Percentiles rank a stretch among this genome's conserved stretches.
phyloP scores from a whole-genome alignment of 2,888 invertebrate genomes.

The Herminia tarsipennalis region DNA sequence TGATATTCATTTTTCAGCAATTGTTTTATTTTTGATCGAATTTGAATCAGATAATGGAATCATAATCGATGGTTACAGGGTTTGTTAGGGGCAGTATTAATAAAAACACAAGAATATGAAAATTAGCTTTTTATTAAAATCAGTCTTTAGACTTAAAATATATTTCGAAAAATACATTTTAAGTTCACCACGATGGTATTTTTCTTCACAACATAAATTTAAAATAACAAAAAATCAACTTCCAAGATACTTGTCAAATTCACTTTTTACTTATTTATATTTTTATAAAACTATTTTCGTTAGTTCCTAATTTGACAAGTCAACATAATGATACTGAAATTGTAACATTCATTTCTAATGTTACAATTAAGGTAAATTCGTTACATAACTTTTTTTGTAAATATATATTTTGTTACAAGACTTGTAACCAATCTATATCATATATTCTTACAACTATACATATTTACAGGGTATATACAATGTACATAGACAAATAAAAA shows the following conservation, averaged over 20 bases:
- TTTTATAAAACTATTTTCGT: not conserved
- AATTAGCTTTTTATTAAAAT: constrained; percentile 39
- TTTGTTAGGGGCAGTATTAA: no score
- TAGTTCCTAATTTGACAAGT: not conserved
- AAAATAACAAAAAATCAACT: constrained; percentile 11
- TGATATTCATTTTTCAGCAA: no score
- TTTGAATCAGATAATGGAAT: no score
- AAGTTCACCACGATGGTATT: constrained; percentile 13
- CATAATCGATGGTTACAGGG: no score
- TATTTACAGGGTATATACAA: constrained; percentile 27
- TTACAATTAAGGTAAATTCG: no score
- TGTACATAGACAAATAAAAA: constrained; percentile 38
- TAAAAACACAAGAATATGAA: constrained; percentile 34
- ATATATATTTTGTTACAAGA: not conserved
- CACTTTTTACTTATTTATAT: not conserved
- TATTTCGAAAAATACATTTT: constrained; percentile 27
- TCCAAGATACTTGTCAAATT: constrained; percentile 6
- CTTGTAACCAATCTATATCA: not conserved
- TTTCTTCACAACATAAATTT: constrained; percentile 18
- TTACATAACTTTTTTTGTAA: not conserved
- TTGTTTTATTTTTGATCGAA: no score
- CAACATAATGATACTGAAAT: not conserved
- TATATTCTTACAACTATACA: constrained; percentile 27
- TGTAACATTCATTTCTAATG: constrained; percentile 4
- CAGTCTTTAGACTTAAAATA: constrained; percentile 41